phyloP scores from a whole-genome alignment of 1,140 invertebrate species.

The Zophobas atratus region DNA sequence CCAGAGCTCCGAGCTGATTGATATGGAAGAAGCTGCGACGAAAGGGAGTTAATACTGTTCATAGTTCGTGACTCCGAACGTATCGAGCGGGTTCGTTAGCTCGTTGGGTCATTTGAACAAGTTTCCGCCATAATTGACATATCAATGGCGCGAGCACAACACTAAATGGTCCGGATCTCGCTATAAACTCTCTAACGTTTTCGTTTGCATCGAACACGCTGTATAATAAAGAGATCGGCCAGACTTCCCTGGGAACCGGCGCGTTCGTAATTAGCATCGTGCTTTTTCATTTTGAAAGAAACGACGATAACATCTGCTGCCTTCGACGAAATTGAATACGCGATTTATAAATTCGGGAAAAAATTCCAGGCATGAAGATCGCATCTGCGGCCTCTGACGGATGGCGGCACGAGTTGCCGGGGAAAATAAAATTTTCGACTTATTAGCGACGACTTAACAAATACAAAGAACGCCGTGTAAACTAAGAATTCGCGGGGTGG shows the following conservation, averaged over 20 bases:
- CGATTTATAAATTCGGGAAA: slow-evolving; percentile 35
- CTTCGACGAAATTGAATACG: slow-evolving; percentile 35
- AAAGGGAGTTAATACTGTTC: slow-evolving; percentile 38
- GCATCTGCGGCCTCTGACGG: slow-evolving; percentile 17
- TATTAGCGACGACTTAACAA: no score
- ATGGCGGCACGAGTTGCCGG: not conserved
- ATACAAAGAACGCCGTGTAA: not conserved
- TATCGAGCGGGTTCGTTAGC: slow-evolving; percentile 43
- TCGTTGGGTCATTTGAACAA: slow-evolving; percentile 49
- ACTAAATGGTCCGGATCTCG: slow-evolving; percentile 51
- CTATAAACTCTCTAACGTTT: slow-evolving; percentile 54
- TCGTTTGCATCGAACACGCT: slow-evolving; percentile 38
- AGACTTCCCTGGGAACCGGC: slow-evolving; percentile 34
- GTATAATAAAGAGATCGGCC: slow-evolving; percentile 35
- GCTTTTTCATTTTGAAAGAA: slow-evolving; percentile 32
- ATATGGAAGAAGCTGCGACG: not conserved
- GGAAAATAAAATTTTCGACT: not conserved
- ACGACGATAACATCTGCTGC: slow-evolving; percentile 17
- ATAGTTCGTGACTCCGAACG: slow-evolving; percentile 45
- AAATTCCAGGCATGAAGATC: slow-evolving; percentile 18
- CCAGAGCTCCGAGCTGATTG: not conserved
- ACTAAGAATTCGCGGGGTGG: not conserved
- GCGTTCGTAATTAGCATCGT: slow-evolving; percentile 24
- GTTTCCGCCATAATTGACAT: slow-evolving; percentile 52
- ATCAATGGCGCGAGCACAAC: slow-evolving; percentile 51